A percentile compares a stretch with the other conserved stretches of the same genome.
Conservation (phyloP, 2,113 vertebrate species). For the Hippopotamus amphibius region DNA sequence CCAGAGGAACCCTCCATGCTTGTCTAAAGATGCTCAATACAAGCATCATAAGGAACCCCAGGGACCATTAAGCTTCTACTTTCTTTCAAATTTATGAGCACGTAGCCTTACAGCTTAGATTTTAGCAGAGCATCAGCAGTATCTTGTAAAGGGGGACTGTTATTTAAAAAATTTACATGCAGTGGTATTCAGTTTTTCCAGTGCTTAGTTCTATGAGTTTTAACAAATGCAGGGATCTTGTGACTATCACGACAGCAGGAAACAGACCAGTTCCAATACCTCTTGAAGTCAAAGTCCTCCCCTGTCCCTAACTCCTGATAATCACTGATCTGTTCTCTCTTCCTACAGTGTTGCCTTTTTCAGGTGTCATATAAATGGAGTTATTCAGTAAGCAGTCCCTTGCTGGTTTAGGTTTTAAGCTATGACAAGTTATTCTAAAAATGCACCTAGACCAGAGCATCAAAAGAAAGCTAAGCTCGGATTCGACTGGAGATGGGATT, state of each 20-base stretch:
- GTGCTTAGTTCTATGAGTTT: neutral
- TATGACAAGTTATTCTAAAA: neutral
- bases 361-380: neutral
- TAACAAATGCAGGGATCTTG: neutral
- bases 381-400: neutral
- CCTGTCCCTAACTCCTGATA: neutral
- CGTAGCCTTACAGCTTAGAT: slow-evolving; percentile 34
- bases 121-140: slow-evolving; percentile 63
- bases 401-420: neutral
- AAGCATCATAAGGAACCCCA: slow-evolving; percentile 56
- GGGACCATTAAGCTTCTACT: slow-evolving; percentile 63
- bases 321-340: neutral
- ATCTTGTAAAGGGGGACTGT: slow-evolving; percentile 32
- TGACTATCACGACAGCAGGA: neutral
- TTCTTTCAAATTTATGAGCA: slow-evolving; percentile 57
- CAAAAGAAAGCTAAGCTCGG: neutral
- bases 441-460: neutral
- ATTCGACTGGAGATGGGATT: neutral
- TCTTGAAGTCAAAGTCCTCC: neutral
- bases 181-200: neutral
- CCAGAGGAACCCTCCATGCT: slow-evolving; percentile 20
- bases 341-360: neutral
- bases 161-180: slow-evolving; percentile 25
- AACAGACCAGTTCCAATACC: neutral
- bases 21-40: slow-evolving; percentile 52